A percentile compares a stretch with the other conserved stretches of the same genome.
phyloP scores from a whole-genome alignment of 1,140 invertebrate species.

The Phymastichus coffea region DNA sequence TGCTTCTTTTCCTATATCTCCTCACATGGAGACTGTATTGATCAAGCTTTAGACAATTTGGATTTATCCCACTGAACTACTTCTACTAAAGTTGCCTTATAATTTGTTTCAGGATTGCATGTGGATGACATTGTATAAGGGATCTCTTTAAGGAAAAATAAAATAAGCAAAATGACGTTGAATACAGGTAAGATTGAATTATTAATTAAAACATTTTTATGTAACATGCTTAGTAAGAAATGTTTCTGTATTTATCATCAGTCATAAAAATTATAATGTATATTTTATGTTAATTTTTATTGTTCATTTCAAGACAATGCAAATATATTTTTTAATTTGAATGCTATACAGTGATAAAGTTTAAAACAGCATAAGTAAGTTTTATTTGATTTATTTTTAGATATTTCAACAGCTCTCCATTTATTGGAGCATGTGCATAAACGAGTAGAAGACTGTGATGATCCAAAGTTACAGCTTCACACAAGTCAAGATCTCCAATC shows the following conservation, averaged over 20 bases:
- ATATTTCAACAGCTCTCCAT: constrained; percentile 63
- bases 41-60: too few relatives aligned
- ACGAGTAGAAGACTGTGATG: constrained; percentile 59
- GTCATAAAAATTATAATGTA: neutral
- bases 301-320: too few relatives aligned
- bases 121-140: constrained; percentile 3
- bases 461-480: constrained; percentile 62
- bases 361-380: too few relatives aligned
- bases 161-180: constrained; percentile 41
- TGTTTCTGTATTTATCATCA: neutral
- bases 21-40: too few relatives aligned
- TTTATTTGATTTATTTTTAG: too few relatives aligned
- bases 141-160: constrained; percentile 10
- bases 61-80: too few relatives aligned
- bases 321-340: too few relatives aligned
- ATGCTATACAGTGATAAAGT: too few relatives aligned
- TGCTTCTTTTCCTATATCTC: too few relatives aligned
- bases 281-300: neutral
- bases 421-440: constrained; percentile 64
- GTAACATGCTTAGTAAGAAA: neutral
- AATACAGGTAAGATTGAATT: constrained; percentile 39
- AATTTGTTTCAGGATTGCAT: constrained; percentile 11
- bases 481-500: constrained; percentile 84
- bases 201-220: neutral
- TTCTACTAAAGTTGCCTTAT: too few relatives aligned